Base-by-base conservation (phyloP, 2,797 vertebrate species). In the Phoebastria nigripes region DNA sequence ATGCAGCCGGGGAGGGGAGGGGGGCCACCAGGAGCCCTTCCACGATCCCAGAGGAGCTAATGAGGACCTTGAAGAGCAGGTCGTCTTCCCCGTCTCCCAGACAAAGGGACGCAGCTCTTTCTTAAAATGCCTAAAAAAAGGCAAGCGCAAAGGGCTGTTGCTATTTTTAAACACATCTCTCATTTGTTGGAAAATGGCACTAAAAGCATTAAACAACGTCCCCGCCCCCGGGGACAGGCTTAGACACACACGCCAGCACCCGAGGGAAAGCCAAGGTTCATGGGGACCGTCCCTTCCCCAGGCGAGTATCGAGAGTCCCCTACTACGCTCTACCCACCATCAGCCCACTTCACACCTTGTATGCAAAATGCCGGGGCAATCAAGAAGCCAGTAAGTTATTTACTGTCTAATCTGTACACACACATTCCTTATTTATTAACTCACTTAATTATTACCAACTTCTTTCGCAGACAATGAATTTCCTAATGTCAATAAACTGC, bases 101-200 rank as follows among this genome's bases (percentile, higher is more conserved):
- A 96, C 80, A 95, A 95, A 97, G 84, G 96, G 96, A 95, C 79
- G 76, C 90, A 96, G 93, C 90, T 97, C 94, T 97, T 97, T 94
- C 94, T 97, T 97, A 97, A 98, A 98, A 98, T 93, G 97, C 55
- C 89, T 97, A 51, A 96, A 98, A 98, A 97, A 94, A 81, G 97
- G 98, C 97, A 95, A 98, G 97, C 86, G 97, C 98, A 97, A 89
- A 97, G 97, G 97, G 96, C 97, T 96, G 96, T 78, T 98, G 95
- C 98, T 99, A 98, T 99, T 99, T 99, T 98, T 98, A 98, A 96
- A 97, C 96, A 93, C 95, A 89, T 97, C 96, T 97, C 81, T 96
- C 98, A 95, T 98, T 98, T 97, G 96, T 84, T 97, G 94, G 84
- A 96, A 97, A 95, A 97, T 91, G 97, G 94, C 86, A 97, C 87